A percentile compares a stretch with the other conserved stretches of the same genome.
Conservation (phyloP, 2,888 invertebrate species). For the Dromius quadrimaculatus region DNA sequence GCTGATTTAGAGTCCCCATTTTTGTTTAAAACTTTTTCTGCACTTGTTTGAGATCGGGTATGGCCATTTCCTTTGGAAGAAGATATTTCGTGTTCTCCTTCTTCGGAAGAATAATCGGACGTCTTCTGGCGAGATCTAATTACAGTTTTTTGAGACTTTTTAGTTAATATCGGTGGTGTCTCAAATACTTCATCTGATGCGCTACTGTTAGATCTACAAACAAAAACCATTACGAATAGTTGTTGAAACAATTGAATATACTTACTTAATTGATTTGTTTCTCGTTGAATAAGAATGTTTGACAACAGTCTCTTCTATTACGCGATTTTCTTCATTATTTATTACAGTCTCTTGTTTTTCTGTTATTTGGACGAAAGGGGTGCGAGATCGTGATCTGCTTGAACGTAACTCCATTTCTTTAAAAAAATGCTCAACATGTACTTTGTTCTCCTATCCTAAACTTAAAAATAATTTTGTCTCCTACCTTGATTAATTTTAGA, state of each 20-base stretch:
- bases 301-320: constrained; percentile 52
- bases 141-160: constrained; percentile 55
- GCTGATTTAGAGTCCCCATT: constrained; percentile 72
- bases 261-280: constrained; percentile 70
- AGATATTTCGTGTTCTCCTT: constrained; percentile 68
- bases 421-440: constrained; percentile 41
- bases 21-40: constrained; percentile 65
- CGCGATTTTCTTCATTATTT: constrained; percentile 59
- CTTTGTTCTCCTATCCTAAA: constrained; percentile 36
- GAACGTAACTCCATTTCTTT: constrained; percentile 71
- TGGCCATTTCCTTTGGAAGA: constrained; percentile 70
- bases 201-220: constrained; percentile 56
- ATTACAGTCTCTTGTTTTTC: constrained; percentile 70
- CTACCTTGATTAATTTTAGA: constrained; percentile 45
- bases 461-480: constrained; percentile 42
- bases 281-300: constrained; percentile 58
- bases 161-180: constrained; percentile 60
- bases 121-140: constrained; percentile 66
- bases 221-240: constrained; percentile 47
- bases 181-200: constrained; percentile 60
- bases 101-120: constrained; percentile 77
- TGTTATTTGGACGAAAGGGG: constrained; percentile 74
- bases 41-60: constrained; percentile 69
- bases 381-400: constrained; percentile 76
- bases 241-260: constrained; percentile 45